Conservation (phyloP, 2,113 vertebrate species). For the Chaetura pelagica region DNA sequence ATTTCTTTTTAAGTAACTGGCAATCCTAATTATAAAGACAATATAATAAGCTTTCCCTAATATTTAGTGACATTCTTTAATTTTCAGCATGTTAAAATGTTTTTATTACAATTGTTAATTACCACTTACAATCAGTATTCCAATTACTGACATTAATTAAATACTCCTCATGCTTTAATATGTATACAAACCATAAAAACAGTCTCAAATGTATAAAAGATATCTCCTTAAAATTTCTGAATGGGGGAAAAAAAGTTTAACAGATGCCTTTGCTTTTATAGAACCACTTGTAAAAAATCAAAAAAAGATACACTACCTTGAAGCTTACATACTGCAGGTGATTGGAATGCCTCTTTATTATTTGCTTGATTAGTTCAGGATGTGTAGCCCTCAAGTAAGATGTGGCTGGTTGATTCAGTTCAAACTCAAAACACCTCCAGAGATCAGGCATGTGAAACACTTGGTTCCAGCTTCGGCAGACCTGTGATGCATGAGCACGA, state of each 20-base stretch:
- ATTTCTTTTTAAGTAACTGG: not conserved
- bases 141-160: not conserved
- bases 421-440: constrained; percentile 97
- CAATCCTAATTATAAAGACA: not conserved
- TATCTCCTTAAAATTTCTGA: not conserved
- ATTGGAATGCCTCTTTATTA: constrained; percentile 95
- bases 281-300: not conserved
- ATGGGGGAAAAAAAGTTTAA: not conserved
- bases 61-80: not conserved
- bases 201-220: not conserved
- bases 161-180: not conserved
- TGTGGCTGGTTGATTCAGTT: constrained; percentile 93
- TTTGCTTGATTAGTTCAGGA: constrained; percentile 96
- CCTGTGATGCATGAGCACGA: constrained; percentile 92
- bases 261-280: not conserved
- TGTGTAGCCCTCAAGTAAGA: constrained; percentile 96
- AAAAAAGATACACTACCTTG: constrained; percentile 82
- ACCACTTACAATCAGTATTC: not conserved
- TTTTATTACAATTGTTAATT: not conserved
- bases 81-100: not conserved
- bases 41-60: not conserved
- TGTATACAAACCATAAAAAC: not conserved
- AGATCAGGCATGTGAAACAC: constrained; percentile 98
- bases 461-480: constrained; percentile 92
- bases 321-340: constrained; percentile 98